Evolutionary conservation across 37 sponge, comb jelly and placozoan species (phyloP).

Genomic region (Corticium candelabrum): DNA sequence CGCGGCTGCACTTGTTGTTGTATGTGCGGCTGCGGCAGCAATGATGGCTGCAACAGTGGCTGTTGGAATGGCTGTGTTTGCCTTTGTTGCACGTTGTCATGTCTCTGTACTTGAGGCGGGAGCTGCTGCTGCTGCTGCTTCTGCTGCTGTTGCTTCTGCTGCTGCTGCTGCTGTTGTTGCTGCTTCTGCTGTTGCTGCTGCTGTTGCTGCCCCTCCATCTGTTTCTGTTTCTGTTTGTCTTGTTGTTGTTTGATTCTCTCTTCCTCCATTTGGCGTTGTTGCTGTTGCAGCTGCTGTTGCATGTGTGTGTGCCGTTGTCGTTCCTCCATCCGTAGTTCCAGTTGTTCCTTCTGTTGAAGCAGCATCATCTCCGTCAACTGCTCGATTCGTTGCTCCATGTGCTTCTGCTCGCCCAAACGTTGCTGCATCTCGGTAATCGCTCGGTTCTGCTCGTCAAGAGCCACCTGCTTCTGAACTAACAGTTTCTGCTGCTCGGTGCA

Average conservation of each 20-base stretch:
- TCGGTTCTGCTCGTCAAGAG: neutral
- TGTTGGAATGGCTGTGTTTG: neutral
- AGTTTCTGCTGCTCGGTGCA: neutral
- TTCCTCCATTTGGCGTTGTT: neutral
- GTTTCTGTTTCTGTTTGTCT: neutral
- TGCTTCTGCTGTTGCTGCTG: neutral
- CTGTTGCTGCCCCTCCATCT: neutral
- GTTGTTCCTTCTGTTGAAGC: neutral
- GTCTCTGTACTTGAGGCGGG: too few relatives aligned
- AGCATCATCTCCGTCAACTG: neutral
- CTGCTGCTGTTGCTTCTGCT: neutral
- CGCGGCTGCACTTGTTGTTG: neutral
- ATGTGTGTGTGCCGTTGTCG: neutral
- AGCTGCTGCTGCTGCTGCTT: neutral
- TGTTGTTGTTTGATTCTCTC: neutral
- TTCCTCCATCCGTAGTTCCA: neutral
- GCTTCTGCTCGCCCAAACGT: too few relatives aligned
- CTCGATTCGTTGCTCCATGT: neutral
- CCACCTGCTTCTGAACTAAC: neutral
- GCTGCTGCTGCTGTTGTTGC: neutral
- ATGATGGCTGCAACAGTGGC: neutral
- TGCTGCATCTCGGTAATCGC: neutral
- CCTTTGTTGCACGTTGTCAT: neutral
- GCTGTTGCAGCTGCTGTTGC: neutral
- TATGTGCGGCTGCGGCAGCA: neutral